phyloP scores from a whole-genome alignment of 2,797 vertebrate species.

The Sitta carolinensis region DNA sequence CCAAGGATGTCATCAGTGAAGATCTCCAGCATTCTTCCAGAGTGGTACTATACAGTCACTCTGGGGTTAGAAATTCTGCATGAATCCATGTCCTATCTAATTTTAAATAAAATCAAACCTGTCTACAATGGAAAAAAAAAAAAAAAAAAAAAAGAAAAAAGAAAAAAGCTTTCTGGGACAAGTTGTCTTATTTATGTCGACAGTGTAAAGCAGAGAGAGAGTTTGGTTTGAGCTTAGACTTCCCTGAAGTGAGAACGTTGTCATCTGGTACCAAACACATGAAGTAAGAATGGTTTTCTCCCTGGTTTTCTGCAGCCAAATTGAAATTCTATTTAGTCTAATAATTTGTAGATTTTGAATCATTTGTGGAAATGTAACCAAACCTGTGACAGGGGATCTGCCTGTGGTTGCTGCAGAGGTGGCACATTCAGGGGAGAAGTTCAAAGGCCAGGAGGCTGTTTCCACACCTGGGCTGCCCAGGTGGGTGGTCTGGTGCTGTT shows the following conservation, averaged over 20 bases:
- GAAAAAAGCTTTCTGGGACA: not conserved
- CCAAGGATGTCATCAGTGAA: fast-evolving
- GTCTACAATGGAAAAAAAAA: not conserved
- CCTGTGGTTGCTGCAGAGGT: not conserved
- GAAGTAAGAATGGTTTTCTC: not conserved
- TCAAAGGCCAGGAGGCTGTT: not conserved
- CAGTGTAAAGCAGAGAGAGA: not conserved
- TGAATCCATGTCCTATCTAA: not conserved
- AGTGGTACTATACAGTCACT: not conserved
- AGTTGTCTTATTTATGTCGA: not conserved
- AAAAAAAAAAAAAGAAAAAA: not conserved
- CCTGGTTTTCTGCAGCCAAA: not conserved
- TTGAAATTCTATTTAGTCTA: not conserved
- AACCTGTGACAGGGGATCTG: not conserved
- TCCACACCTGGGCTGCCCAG: not conserved
- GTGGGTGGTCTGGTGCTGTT: not conserved
- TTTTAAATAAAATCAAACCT: not conserved
- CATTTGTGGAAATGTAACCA: not conserved
- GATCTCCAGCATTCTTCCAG: not conserved
- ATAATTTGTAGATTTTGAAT: not conserved
- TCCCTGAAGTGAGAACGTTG: not conserved
- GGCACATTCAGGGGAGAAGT: not conserved
- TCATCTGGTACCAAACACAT: fast-evolving
- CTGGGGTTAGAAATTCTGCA: not conserved
- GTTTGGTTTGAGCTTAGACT: not conserved